Conservation (phyloP, 2,888 invertebrate genomes). For the Archips xylosteana region DNA sequence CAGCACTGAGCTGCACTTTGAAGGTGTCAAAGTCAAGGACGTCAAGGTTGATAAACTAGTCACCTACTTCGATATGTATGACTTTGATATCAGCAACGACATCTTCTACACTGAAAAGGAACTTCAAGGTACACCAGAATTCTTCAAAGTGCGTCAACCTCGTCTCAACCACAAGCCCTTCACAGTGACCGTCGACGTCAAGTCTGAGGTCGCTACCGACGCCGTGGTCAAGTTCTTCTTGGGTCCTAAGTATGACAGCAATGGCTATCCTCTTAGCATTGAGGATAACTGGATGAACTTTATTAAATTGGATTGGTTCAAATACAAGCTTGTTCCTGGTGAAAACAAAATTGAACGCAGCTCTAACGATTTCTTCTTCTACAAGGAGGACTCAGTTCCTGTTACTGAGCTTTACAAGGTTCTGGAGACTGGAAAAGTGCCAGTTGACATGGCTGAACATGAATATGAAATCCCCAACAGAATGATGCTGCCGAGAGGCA, state of each 20-base stretch:
- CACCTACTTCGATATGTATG: slow-evolving; percentile 89
- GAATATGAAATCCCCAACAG: slow-evolving; percentile 88
- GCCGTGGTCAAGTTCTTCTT: slow-evolving; percentile 88
- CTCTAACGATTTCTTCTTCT: slow-evolving; percentile 87
- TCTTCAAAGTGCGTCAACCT: slow-evolving; percentile 86
- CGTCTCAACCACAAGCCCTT: slow-evolving; percentile 90
- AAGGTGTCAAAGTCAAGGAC: slow-evolving; percentile 86
- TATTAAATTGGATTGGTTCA: slow-evolving; percentile 86
- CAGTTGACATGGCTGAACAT: slow-evolving; percentile 80
- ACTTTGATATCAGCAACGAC: slow-evolving; percentile 86
- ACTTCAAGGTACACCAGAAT: slow-evolving; percentile 64
- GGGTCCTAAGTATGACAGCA: slow-evolving; percentile 89
- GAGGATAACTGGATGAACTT: slow-evolving; percentile 87
- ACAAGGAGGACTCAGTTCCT: slow-evolving; percentile 87
- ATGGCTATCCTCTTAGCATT: slow-evolving; percentile 79
- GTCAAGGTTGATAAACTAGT: slow-evolving; percentile 86
- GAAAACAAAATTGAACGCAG: slow-evolving; percentile 87
- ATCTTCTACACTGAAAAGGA: slow-evolving; percentile 63
- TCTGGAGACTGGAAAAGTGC: slow-evolving; percentile 81
- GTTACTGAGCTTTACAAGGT: slow-evolving; percentile 86
- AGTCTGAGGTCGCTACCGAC: slow-evolving; percentile 84
- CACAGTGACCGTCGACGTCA: slow-evolving; percentile 85
- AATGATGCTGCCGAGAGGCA: slow-evolving; percentile 90
- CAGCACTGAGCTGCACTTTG: slow-evolving; percentile 83
- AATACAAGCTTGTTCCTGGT: slow-evolving; percentile 86